Percentiles rank a stretch among this genome's conserved stretches.
phyloP scores from a whole-genome alignment of 1,140 invertebrate genomes.

The Lamellibrachia luymesi region DNA sequence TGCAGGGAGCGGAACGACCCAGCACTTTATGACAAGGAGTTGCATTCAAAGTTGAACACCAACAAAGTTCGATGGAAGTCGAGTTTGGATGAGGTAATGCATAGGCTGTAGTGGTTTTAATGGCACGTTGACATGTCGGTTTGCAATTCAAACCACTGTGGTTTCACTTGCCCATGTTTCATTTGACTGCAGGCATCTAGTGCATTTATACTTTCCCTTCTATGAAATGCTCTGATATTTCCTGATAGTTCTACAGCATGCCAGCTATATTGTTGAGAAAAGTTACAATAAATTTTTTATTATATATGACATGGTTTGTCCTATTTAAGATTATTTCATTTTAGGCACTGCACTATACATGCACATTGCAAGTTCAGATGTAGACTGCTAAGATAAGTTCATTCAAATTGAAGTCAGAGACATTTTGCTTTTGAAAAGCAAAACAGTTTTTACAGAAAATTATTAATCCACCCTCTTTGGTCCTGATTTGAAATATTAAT shows the following conservation, averaged over 20 bases:
- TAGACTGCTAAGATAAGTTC: too few species aligned
- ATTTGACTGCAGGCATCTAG: background rate
- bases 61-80: slow-evolving; percentile 39
- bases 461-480: background rate
- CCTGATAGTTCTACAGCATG: background rate
- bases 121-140: too few species aligned
- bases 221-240: background rate
- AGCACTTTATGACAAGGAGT: slow-evolving; percentile 38
- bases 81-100: slow-evolving; percentile 44
- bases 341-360: too few species aligned
- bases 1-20: slow-evolving; percentile 43
- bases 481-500: background rate
- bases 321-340: background rate
- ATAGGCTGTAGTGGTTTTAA: background rate
- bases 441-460: too few species aligned
- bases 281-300: background rate
- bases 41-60: slow-evolving; percentile 42
- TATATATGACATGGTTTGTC: background rate
- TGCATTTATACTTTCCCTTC: background rate
- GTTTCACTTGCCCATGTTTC: background rate
- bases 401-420: too few species aligned
- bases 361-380: too few species aligned
- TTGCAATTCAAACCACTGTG: too few species aligned
- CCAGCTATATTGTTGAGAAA: background rate
- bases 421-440: too few species aligned